Evolutionary conservation across 2,113 vertebrate genomes (phyloP).

Genomic region (Chascanopsetta lugubris): DNA sequence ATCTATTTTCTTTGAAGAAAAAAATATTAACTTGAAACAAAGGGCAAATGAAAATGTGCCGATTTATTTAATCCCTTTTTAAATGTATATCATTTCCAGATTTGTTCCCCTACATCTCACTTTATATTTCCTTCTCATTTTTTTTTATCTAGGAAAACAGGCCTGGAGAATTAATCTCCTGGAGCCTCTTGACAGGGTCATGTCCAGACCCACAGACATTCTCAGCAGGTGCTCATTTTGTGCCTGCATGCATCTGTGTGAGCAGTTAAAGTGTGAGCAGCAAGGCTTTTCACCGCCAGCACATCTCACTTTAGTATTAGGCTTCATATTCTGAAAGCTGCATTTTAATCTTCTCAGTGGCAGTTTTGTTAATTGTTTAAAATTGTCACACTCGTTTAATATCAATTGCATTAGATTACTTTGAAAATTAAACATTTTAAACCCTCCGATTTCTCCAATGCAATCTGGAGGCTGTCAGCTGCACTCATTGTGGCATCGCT

Average conservation of each 20-base stretch:
- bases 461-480: not conserved
- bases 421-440: constrained; percentile 8
- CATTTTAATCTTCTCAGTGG: constrained; percentile 13
- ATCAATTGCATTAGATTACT: constrained; percentile 9
- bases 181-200: constrained; percentile 73
- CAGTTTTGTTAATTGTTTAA: not conserved
- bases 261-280: constrained; percentile 17
- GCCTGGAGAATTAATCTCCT: constrained; percentile 73
- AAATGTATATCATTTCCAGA: constrained; percentile 70
- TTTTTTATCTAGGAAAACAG: constrained; percentile 76
- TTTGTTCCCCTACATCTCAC: constrained; percentile 52
- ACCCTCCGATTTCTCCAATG: not conserved
- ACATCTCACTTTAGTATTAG: constrained; percentile 20
- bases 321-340: constrained; percentile 5
- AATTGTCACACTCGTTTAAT: constrained; percentile 3
- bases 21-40: constrained; percentile 66
- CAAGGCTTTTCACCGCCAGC: constrained; percentile 12
- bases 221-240: constrained; percentile 63
- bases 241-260: constrained; percentile 29
- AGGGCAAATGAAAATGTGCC: constrained; percentile 66
- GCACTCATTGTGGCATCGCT: no score
- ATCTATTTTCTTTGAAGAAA: constrained; percentile 33
- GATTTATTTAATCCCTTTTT: constrained; percentile 75
- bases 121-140: constrained; percentile 51
- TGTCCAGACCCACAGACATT: constrained; percentile 60